These are phyloP conservation scores for Drosophila auraria DNA, from an alignment of 1,140 invertebrate genomes.

Conservation along the genomic window DNA sequence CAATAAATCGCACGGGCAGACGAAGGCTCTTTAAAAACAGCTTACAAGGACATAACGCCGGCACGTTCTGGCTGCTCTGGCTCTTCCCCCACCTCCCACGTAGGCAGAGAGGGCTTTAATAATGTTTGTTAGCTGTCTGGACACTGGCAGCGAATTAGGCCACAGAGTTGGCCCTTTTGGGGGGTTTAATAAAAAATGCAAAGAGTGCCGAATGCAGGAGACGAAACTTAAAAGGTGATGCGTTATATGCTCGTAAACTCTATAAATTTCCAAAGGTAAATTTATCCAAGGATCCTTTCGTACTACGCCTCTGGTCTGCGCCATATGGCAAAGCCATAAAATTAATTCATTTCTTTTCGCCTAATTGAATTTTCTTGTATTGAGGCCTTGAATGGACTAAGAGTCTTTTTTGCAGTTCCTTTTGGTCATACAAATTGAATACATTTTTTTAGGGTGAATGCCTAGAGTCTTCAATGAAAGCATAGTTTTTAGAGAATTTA, in stretches of 20 bases:
- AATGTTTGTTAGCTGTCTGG: conserved; percentile 17
- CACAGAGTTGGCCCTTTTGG: background rate
- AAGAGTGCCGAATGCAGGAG: background rate
- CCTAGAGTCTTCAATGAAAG: background rate
- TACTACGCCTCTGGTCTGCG: background rate
- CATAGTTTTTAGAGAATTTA: background rate
- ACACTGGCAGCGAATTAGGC: conserved; percentile 6
- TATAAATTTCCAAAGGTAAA: background rate
- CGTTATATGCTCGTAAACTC: no score
- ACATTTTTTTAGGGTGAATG: background rate
- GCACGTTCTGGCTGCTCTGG: conserved; percentile 3
- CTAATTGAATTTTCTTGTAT: conserved; percentile 22
- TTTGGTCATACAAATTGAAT: background rate
- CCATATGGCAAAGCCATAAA: conserved; percentile 22
- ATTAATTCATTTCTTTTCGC: conserved; percentile 23
- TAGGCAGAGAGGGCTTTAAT: conserved; percentile 1
- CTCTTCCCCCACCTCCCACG: background rate
- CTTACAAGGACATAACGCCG: conserved; percentile 8
- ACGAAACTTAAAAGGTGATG: background rate
- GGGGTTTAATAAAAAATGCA: background rate
- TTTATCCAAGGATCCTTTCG: no score
- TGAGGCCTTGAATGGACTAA: conserved; percentile 7
- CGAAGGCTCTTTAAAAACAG: conserved; percentile 14
- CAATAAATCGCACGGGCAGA: conserved; percentile 17
- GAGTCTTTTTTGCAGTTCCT: background rate